These are phyloP conservation scores for Aphelocoma coerulescens DNA, from an alignment of 2,113 vertebrate genomes.

Conservation along the genomic window DNA sequence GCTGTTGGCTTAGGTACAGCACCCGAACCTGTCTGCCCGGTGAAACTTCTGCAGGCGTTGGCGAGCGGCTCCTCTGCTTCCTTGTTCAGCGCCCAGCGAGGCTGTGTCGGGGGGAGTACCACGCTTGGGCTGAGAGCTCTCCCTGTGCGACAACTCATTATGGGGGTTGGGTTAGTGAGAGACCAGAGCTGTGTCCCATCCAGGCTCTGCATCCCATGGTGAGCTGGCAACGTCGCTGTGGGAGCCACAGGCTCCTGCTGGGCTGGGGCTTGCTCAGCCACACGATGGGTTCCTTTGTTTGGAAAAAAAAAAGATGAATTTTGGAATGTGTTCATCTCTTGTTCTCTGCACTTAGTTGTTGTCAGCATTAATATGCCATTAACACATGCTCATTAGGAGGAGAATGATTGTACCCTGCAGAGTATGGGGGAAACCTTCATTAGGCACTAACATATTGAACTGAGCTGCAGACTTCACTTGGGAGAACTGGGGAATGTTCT, in stretches of 20 bases:
- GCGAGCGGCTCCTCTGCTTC: background rate
- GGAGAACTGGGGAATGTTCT: constrained; percentile 1
- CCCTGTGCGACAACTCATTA: accelerated
- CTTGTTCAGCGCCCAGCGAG: accelerated
- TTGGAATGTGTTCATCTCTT: constrained; percentile 25
- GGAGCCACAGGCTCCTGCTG: background rate
- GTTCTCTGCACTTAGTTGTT: constrained; percentile 34
- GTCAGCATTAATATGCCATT: constrained; percentile 54
- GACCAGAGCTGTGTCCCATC: background rate
- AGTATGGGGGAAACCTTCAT: constrained; percentile 45
- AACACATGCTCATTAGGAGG: constrained; percentile 37
- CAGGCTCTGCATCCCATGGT: accelerated
- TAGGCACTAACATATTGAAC: constrained; percentile 52
- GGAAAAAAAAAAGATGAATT: background rate
- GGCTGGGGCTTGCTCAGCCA: background rate
- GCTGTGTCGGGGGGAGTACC: accelerated
- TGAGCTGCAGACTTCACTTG: constrained; percentile 13
- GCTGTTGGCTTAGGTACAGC: background rate
- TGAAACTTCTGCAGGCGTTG: background rate
- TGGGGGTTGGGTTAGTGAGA: background rate
- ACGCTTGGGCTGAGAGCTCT: background rate
- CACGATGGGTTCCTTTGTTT: background rate
- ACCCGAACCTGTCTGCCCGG: background rate
- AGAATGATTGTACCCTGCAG: constrained; percentile 55
- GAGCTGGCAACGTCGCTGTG: background rate